Evolutionary conservation across 2,888 invertebrate genomes (phyloP), one percentile per base, ranked within the genome.

Genomic region (Pteria penguin): DNA sequence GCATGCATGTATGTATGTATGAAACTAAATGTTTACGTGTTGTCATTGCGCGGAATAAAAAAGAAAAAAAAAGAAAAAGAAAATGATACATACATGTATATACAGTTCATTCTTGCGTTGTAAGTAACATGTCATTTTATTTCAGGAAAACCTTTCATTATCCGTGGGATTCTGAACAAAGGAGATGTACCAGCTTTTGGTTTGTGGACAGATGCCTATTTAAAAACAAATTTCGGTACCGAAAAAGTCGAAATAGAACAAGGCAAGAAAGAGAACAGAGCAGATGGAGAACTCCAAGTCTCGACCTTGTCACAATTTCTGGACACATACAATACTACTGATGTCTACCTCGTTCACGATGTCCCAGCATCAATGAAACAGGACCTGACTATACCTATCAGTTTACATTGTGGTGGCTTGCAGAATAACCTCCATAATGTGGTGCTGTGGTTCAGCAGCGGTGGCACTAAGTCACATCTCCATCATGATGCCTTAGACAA

Each of bases 381-480:
- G 27, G 84, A 90, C 27, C 79, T 89, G 2, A 55, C 78, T 22
- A 72, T 90, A 8, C 90, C 89, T 1, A 60, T 75, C 24, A 81
- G 83, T 18, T 63, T 90, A 11, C 81, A 82, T 58, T 90, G 90
- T 83, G 89, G 89, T 11, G 89, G 89, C 3, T 87, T 88, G 54
- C 82, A 87, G 69, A 66, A 83, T 5, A 75, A 76, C 24, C 70
- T 90, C 5, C 80, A 83, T 8, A 83, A 82, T 22, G 80, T 84
- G 8, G 85, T 89, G 4, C 32, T 90, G 68, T 90, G 89, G 90
- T 83, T 90, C 66, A 88, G 89, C 58, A 85, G 84, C 67, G 90
- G 90, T 0, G 85, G 82, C 0, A 87, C 89, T 5, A 84, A 82
- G 65, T 90, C 90, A 3, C 88, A 89, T 4, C 84, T 90, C 4